Percentiles rank a stretch among this genome's conserved stretches.
These are phyloP conservation scores for Perizoma flavofasciatum DNA, from an alignment of 2,888 invertebrate genomes.

Conservation along the genomic window DNA sequence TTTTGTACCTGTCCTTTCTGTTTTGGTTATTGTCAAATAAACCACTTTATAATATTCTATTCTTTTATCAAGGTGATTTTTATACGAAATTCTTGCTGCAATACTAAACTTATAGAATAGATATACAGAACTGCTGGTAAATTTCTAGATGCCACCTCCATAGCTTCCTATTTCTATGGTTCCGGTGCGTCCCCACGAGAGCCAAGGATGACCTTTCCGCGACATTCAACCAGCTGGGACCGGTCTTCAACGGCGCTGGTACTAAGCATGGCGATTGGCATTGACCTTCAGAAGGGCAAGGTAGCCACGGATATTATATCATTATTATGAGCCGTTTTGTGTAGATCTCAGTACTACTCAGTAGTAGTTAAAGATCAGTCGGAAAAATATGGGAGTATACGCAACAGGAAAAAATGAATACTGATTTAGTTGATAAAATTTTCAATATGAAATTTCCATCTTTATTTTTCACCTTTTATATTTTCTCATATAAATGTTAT, in stretches of 20 bases:
- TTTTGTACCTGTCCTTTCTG: too few relatives aligned
- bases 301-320: conserved; percentile 1
- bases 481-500: too few relatives aligned
- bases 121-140: not conserved
- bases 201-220: conserved; percentile 12
- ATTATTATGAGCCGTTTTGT: not conserved
- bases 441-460: too few relatives aligned
- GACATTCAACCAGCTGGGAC: conserved; percentile 13
- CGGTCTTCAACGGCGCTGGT: not conserved
- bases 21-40: too few relatives aligned
- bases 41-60: too few relatives aligned
- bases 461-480: too few relatives aligned
- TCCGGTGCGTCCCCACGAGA: conserved; percentile 8
- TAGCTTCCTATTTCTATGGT: not conserved
- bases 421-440: too few relatives aligned
- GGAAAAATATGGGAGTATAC: too few relatives aligned
- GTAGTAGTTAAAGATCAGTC: not conserved
- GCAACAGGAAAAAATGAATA: too few relatives aligned
- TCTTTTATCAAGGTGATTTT: too few relatives aligned
- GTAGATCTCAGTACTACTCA: conserved; percentile 11
- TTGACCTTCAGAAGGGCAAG: conserved; percentile 17
- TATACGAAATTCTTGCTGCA: too few relatives aligned
- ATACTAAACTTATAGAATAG: too few relatives aligned
- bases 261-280: conserved; percentile 6
- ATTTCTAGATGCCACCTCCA: conserved; percentile 8